These are phyloP conservation scores for Zosterops hypoxanthus DNA, from an alignment of 2,113 vertebrate species.

Conservation along the genomic window DNA sequence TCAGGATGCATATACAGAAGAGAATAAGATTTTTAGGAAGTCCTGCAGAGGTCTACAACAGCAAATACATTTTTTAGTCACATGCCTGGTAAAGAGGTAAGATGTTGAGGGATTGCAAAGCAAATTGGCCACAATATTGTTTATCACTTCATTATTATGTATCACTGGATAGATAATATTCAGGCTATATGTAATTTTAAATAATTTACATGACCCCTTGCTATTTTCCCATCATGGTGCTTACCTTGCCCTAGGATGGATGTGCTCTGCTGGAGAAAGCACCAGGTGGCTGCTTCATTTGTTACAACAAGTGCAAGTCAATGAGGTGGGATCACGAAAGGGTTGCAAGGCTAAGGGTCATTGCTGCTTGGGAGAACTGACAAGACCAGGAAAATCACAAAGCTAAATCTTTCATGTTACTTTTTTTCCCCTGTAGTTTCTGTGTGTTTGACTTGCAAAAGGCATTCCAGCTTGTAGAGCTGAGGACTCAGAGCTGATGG, in stretches of 20 bases:
- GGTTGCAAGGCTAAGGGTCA: neutral
- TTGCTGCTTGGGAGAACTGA: neutral
- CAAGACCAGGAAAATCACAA: neutral
- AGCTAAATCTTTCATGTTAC: rapidly evolving
- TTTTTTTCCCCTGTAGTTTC: neutral
- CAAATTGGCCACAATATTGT: neutral
- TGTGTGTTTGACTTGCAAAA: neutral
- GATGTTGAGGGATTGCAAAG: neutral
- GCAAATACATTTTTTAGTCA: neutral
- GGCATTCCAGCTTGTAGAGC: neutral
- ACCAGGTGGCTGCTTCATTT: neutral
- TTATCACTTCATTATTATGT: neutral
- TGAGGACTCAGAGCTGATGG: neutral
- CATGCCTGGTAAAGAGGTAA: neutral
- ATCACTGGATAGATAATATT: neutral
- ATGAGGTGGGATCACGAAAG: neutral
- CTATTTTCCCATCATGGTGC: neutral
- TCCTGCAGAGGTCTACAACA: neutral
- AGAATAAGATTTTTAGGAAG: neutral
- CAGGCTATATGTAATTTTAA: neutral
- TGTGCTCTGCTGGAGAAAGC: neutral
- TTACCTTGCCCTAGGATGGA: neutral
- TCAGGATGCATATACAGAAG: neutral
- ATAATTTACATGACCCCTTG: neutral
- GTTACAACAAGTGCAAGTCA: neutral